Conservation (phyloP, 2,113 vertebrate genomes). For the Dendropsophus ebraccatus region DNA sequence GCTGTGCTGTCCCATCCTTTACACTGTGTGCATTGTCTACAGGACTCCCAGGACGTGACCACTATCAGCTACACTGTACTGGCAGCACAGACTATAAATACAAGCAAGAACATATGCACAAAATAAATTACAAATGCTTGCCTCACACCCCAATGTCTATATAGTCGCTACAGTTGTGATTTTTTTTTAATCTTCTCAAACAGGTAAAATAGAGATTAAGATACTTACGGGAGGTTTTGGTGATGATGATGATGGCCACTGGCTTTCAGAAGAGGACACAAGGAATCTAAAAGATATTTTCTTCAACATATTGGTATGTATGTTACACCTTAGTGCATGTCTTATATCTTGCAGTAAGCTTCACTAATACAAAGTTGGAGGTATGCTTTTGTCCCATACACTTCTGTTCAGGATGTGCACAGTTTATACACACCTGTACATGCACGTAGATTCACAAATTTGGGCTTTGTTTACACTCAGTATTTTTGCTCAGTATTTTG, state of each 20-base stretch:
- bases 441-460: no score
- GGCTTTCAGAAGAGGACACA: slow-evolving; percentile 91
- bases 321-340: neutral
- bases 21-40: no score
- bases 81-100: neutral
- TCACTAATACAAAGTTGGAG: neutral
- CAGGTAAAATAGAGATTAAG: slow-evolving; percentile 94
- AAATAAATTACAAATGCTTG: neutral
- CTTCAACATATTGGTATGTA: slow-evolving; percentile 90
- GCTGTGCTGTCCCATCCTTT: no score
- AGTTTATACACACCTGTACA: no score
- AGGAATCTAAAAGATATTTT: slow-evolving; percentile 91
- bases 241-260: slow-evolving; percentile 83
- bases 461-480: no score
- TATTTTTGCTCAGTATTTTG: no score
- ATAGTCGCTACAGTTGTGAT: neutral
- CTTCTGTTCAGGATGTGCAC: no score
- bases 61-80: neutral
- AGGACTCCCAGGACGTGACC: no score
- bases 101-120: neutral
- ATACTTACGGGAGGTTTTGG: slow-evolving; percentile 83
- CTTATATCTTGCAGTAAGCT: no score
- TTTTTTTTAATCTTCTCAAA: neutral
- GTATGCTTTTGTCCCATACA: neutral
- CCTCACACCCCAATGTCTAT: neutral